phyloP scores from a whole-genome alignment of 2,888 invertebrate species.

The Clunio marinus region DNA sequence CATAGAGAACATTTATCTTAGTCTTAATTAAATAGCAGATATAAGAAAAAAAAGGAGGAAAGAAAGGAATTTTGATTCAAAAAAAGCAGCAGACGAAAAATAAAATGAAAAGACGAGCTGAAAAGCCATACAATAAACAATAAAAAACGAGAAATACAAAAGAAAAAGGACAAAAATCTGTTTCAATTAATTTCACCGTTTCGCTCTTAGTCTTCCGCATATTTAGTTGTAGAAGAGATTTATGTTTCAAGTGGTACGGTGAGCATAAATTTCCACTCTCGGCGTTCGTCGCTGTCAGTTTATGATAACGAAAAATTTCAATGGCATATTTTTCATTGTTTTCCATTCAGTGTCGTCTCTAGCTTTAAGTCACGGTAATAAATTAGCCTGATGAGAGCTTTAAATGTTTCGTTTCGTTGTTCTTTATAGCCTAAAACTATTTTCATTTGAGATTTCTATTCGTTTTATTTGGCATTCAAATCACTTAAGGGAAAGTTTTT shows the following conservation, averaged over 20 bases:
- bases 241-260: not conserved
- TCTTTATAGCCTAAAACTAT: not conserved
- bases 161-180: not conserved
- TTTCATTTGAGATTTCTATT: not conserved
- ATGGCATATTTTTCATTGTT: not conserved
- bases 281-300: not conserved
- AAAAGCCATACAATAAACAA: not conserved
- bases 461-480: not conserved
- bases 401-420: not conserved
- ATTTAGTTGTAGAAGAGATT: not conserved
- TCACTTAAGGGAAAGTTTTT: not conserved
- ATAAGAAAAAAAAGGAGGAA: not conserved
- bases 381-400: not conserved
- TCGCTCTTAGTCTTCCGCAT: not conserved
- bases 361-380: not conserved
- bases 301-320: not conserved
- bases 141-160: not conserved
- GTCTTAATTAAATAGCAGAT: not conserved
- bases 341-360: not conserved
- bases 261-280: not conserved
- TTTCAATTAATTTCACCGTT: conserved; percentile 5
- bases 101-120: not conserved
- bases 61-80: no score
- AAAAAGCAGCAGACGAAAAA: not conserved
- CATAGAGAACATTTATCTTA: not conserved